phyloP scores from a whole-genome alignment of 2,888 invertebrate genomes.

The Pegoplata infirma region DNA sequence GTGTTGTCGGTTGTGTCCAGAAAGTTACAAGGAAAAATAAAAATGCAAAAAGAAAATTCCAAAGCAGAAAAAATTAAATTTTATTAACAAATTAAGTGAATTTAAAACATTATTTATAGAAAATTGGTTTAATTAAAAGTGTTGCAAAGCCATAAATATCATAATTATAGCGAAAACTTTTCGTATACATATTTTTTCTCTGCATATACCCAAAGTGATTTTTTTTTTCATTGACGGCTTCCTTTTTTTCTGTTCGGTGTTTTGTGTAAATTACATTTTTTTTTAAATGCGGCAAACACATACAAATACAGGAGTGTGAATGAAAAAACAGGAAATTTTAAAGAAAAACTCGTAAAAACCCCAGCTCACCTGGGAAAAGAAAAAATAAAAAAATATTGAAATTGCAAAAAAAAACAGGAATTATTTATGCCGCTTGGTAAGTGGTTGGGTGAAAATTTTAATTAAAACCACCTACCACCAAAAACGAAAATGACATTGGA shows the following conservation, averaged over 20 bases:
- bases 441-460: constrained; percentile 3
- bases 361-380: neutral
- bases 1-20: constrained; percentile 50
- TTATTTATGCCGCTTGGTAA: constrained; percentile 31
- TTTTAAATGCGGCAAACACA: constrained; percentile 48
- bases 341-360: neutral
- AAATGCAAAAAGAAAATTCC: constrained; percentile 50
- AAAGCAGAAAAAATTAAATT: constrained; percentile 42
- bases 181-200: neutral
- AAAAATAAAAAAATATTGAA: constrained; percentile 25
- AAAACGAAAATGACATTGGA: constrained; percentile 71
- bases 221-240: constrained; percentile 60
- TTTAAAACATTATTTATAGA: neutral
- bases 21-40: constrained; percentile 39
- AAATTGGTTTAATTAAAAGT: neutral
- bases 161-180: neutral
- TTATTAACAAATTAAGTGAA: constrained; percentile 29
- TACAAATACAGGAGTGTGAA: constrained; percentile 21
- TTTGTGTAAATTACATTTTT: constrained; percentile 11
- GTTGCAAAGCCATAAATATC: too few relatives aligned
- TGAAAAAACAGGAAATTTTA: constrained; percentile 39
- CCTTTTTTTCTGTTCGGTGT: constrained; percentile 35
- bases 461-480: neutral
- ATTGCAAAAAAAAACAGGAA: constrained; percentile 24
- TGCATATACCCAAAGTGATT: constrained; percentile 47